Conservation (phyloP, 2,888 invertebrate genomes). For the Autographa pulchrina region DNA sequence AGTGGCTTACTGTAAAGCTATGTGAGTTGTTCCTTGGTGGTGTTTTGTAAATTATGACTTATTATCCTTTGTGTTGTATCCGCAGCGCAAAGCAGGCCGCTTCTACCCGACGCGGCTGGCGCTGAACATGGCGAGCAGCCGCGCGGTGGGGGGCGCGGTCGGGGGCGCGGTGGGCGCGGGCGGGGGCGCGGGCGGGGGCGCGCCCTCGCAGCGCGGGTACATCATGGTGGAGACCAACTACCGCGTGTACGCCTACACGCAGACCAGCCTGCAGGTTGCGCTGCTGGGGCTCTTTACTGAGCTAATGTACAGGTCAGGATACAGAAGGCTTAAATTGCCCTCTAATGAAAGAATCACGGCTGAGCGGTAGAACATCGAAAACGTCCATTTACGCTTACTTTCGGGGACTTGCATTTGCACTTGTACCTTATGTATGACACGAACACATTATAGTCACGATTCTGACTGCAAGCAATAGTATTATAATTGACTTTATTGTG, state of each 20-base stretch:
- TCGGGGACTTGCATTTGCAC: no score
- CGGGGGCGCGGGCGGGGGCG: constrained; percentile 72
- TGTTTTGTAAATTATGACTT: background rate
- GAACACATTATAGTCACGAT: no score
- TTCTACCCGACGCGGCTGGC: constrained; percentile 98
- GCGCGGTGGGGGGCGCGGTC: constrained; percentile 81
- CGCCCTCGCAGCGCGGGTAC: constrained; percentile 89
- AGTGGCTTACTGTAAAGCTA: constrained; percentile 7
- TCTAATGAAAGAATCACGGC: no score
- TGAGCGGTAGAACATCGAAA: no score
- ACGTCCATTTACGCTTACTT: no score
- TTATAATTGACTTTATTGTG: no score
- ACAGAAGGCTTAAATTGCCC: background rate
- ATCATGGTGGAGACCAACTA: constrained; percentile 98
- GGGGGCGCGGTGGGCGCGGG: constrained; percentile 74
- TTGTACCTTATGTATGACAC: no score
- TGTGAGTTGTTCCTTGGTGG: background rate
- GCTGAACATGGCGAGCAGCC: constrained; percentile 93
- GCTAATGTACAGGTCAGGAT: constrained; percentile 94
- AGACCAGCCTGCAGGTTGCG: constrained; percentile 97
- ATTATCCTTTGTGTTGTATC: constrained; percentile 35
- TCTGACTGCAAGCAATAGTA: no score
- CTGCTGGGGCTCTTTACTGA: constrained; percentile 97
- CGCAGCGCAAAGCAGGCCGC: constrained; percentile 95
- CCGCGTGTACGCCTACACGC: constrained; percentile 98